A percentile compares a stretch with the other conserved stretches of the same genome.
Conservation (phyloP, 2,113 vertebrate genomes). For the Glaucidium brasilianum region DNA sequence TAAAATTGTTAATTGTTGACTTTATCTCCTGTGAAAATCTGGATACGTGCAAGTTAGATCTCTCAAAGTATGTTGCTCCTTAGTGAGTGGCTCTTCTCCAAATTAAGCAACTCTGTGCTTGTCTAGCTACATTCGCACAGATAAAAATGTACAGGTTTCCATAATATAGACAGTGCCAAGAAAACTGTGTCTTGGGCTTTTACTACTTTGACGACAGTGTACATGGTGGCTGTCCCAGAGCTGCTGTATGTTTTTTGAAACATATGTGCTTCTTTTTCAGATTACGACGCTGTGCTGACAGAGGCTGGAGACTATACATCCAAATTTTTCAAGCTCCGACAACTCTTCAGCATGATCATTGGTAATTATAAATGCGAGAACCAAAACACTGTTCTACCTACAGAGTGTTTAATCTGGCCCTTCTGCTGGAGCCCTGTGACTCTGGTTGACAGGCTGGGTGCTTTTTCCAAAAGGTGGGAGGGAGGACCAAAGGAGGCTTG, state of each 20-base stretch:
- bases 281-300: conserved; percentile 91
- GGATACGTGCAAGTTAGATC: background rate
- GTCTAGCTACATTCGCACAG: background rate
- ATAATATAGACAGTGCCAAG: background rate
- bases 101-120: background rate
- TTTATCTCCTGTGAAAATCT: background rate
- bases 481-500: background rate
- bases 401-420: background rate
- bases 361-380: conserved; percentile 65
- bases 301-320: conserved; percentile 93
- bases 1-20: background rate
- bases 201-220: background rate
- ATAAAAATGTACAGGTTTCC: background rate
- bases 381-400: background rate
- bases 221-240: background rate
- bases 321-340: conserved; percentile 87
- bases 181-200: background rate
- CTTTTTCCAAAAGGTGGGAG: background rate
- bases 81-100: background rate
- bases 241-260: background rate
- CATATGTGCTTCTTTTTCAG: conserved; percentile 69
- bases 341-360: conserved; percentile 78
- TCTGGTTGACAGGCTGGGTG: background rate
- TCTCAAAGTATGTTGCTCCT: background rate
- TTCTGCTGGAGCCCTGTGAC: background rate